Evolutionary conservation across 2,797 vertebrate genomes (phyloP), one percentile per base, ranked within the genome.

Genomic region (Holocentrus rufus): DNA sequence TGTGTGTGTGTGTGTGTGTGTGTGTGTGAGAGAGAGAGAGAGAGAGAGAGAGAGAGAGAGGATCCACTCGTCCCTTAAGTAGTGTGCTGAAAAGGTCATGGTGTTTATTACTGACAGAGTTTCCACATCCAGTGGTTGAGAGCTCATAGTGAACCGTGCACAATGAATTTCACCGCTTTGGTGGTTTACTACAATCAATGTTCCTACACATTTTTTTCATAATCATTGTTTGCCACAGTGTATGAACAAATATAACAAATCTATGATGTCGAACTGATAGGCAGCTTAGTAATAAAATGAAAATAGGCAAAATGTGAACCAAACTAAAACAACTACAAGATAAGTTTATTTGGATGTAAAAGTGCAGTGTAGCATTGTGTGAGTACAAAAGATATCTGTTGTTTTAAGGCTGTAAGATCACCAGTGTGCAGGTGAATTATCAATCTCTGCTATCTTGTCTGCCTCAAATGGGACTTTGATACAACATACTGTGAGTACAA

Each of bases 11-110:
- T 27, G 25, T 27, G 25, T 27, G 25, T 27, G 25, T 27, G 25
- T 27, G 25, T 27, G 25, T 2, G 25, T 2, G 25, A 27, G 25
- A 27, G 25, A 27, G 25, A 27, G 25, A 27, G 25, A 27, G 25
- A 27, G 25, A 27, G 25, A 27, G 25, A 27, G 25, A 27, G 25
- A 27, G 25, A 27, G 25, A 27, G 25, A 27, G 25, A 27, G 25
- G 49, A 69, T 63, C 15, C 10, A 31, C 25, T 15, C 17, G 63
- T 72, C 63, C 60, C 59, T 13, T 11, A 52, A 80, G 66, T 27
- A 60, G 65, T 60, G 81, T n/a, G 53, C 53, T 61, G 69, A 80
- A 88, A 85, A 88, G 86, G 86, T 88, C 77, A 80, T 60, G 46
- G 70, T 71, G 80, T 82, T 86, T 77, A 69, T 82, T 77, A 74